Evolutionary conservation across 2,888 invertebrate genomes (phyloP), one percentile per base, ranked within the genome.

Genomic region (Subacronicta megacephala): DNA sequence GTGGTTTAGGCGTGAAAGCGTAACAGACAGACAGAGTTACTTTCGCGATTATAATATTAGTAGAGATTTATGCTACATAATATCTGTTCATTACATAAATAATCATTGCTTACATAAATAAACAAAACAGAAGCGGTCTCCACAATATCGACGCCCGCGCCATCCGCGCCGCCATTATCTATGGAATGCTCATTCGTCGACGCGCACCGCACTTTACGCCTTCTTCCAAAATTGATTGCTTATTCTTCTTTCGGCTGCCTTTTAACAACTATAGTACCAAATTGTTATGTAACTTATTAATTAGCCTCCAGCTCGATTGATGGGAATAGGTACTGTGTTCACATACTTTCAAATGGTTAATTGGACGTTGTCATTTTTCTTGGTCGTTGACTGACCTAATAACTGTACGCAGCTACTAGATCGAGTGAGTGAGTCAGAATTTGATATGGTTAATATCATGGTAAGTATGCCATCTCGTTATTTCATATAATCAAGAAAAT

Each of bases 121-220:
- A n/a, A 23, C n/a, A 50, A 40, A 55, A 66, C 37, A 66, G 37
- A 82, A 83, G 82, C 68, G 64, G 15, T 55, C 64, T 87, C 89
- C 77, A 82, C 43, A 72, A 33, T 63, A 57, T 42, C 15, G 18
- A 44, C 62, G 57, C 26, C 10, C 10, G 26, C 26, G 26, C 85
- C 62, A 56, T 10, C 10, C 10, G 26, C 26, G 26, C 85, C 58
- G 53, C 82, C 78, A 85, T 85, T 85, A 83, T 78, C 80, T 62
- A 70, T 80, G 83, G 88, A 87, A 89, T 88, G 88, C 63, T 80
- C 79, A 81, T 82, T 82, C 84, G 84, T 78, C 80, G 82, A 69
- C 78, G 77, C 72, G 83, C 70, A 72, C 82, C 82, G 76, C 87
- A 88, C 88, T 89, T 89, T 87, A 81, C 89, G 88, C 87, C 88